These are phyloP conservation scores for Glaucomys volans DNA, from an alignment of 2,113 vertebrate genomes.

Conservation along the genomic window DNA sequence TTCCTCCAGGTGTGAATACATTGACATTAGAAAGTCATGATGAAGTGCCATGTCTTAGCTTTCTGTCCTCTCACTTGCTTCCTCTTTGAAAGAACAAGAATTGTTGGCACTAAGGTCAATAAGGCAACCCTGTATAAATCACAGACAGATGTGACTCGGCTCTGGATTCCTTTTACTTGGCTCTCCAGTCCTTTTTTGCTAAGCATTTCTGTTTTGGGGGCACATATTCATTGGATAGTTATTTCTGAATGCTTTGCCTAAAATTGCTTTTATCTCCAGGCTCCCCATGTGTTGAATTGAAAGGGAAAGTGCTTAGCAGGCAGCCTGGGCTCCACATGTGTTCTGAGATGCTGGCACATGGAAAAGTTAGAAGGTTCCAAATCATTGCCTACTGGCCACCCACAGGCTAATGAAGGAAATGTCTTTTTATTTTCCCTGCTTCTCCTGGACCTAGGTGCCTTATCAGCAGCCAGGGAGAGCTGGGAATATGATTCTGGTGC, in stretches of 20 bases:
- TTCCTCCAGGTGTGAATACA: neutral
- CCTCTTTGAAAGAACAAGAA: neutral
- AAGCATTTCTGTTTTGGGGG: neutral
- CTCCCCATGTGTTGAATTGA: constrained; percentile 36
- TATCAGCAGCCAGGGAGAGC: constrained; percentile 89
- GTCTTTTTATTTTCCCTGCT: constrained; percentile 43
- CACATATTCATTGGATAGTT: constrained; percentile 27
- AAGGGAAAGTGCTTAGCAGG: constrained; percentile 63
- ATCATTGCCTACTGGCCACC: constrained; percentile 38
- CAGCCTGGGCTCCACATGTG: constrained; percentile 52
- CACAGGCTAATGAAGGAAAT: constrained; percentile 47
- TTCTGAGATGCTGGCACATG: neutral
- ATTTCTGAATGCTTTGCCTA: constrained; percentile 59
- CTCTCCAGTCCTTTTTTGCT: neutral
- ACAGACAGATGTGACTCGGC: constrained; percentile 22
- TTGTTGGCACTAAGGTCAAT: neutral
- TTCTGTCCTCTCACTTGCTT: neutral
- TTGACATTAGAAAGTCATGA: neutral
- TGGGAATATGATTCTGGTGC: constrained; percentile 91
- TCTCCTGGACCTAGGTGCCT: constrained; percentile 84
- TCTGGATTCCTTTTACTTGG: neutral
- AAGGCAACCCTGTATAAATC: neutral
- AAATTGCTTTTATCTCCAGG: constrained; percentile 56
- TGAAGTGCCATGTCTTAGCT: neutral
- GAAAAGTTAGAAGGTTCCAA: constrained; percentile 43